Base-by-base conservation (phyloP, 2,797 vertebrate species). In the Rhinella marina region DNA sequence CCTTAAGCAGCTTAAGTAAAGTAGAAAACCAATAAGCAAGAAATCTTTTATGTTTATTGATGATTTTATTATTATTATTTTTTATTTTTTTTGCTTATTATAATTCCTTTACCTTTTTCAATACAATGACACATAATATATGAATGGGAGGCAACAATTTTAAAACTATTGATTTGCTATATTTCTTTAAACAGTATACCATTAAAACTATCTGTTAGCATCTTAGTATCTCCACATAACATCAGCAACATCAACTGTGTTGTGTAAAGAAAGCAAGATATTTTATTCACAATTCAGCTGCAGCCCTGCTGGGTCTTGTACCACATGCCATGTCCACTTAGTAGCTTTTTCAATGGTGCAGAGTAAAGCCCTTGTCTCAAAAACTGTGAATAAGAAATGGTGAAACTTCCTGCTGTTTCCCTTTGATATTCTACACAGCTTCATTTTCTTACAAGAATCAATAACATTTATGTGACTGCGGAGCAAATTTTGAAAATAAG, bases 341-440 rank as follows among this genome's bases (percentile, higher is more conserved):
- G 82, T 61, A 88, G 87, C 48, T 79, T 52, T 81, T 85, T 81
- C 50, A 64, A 62, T 50, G 16, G 41, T 81, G 32, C 50, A 75
- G 75, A 25, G 29, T n/a, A 13, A 10, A 64, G 25, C 27, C 48
- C 66, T 32, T 88, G 41, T 76, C 73, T 81, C 21, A 88, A 57
- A 50, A 12, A 27, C 77, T 81, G 76, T 85, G 83, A 81, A 88
- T 88, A 81, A 68, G 29, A 73, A 85, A 81, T 70, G 17, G 61
- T 81, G 50, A 62, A 81, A 73, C 41, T 41, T 76, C 83, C 66
- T 48, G 75, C 87, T 88, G 87, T 19, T 56, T 88, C 13, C 25
- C 83, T 88, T 88, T 88, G 83, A 88, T 85, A 85, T 85, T 81
- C 87, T 66, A 66, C 87, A 88, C 82, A 88, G 87, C 77, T 88